Evolutionary conservation across 2,797 vertebrate genomes (phyloP), one percentile per base, ranked within the genome.

Genomic region (Merluccius polli): DNA sequence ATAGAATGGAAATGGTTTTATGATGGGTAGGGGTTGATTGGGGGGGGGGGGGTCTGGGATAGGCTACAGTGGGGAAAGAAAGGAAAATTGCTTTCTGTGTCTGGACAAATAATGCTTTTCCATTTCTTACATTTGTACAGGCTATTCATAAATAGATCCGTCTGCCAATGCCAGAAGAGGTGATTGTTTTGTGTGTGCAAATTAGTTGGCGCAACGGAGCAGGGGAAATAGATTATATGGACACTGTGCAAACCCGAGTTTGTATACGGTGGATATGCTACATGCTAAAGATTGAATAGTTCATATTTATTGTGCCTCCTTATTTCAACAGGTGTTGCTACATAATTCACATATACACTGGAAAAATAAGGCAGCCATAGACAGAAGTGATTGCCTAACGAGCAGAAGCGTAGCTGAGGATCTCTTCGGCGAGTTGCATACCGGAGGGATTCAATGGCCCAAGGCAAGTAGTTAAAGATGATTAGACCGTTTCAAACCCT

Each of bases 1-100:
- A 63, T 70, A 83, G 78, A 79, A 79, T 84, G 85, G 82, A 80
- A 89, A 87, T 82, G 81, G 78, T 80, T 91, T 93, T 91, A 93
- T 84, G 83, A 87, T 76, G 29, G 52, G 72, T n/a, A n/a, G n/a
- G n/a, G n/a, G n/a, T n/a, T n/a, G n/a, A n/a, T 48, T n/a, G 52
- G 48, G 48, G 18, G 21, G 21, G 48, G 48, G 52, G 21, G 18
- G n/a, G n/a, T 63, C 52, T 63, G 52, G 24, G 2, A 11, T 24
- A 27, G 6, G 9, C 59, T 65, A 27, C 59, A 65, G 59, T 24
- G 59, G 24, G 59, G 59, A 65, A 11, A 24, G 10, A 65, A 65
- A 65, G 24, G 24, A 16, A 65, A 65, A 65, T n/a, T 59, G 52
- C 52, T 48, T 48, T 4, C 44, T 21, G 44, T 59, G 48, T 52